Percentiles rank a stretch among this genome's conserved stretches.
These are phyloP conservation scores for Asobara japonica DNA, from an alignment of 1,140 invertebrate genomes.

Conservation along the genomic window DNA sequence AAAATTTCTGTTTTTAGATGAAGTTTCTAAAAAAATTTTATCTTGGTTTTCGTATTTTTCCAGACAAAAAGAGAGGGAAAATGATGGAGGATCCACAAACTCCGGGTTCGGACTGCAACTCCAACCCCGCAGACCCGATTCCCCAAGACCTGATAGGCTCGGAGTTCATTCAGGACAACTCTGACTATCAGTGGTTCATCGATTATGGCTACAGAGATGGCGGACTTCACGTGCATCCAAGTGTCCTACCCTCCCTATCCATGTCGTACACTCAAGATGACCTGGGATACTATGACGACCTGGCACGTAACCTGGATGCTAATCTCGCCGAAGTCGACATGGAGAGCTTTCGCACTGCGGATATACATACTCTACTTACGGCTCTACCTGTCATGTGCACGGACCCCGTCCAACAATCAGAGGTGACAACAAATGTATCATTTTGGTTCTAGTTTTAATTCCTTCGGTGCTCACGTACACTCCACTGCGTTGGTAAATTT, in stretches of 20 bases:
- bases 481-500: no score
- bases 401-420: constrained; percentile 66
- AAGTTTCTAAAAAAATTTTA: background rate
- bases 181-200: constrained; percentile 89
- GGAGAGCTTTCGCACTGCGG: constrained; percentile 91
- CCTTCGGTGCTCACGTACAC: no score
- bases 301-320: constrained; percentile 88
- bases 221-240: constrained; percentile 77
- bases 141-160: constrained; percentile 64
- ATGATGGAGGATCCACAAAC: constrained; percentile 67
- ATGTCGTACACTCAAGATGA: constrained; percentile 81
- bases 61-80: constrained; percentile 54
- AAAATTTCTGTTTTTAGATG: background rate
- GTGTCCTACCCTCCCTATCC: constrained; percentile 82
- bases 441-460: background rate
- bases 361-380: constrained; percentile 86
- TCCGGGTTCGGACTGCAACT: constrained; percentile 72
- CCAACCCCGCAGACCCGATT: constrained; percentile 65
- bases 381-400: constrained; percentile 78
- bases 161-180: constrained; percentile 88
- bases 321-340: constrained; percentile 94
- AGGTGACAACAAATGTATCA: constrained; percentile 47
- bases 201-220: constrained; percentile 87
- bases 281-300: constrained; percentile 83
- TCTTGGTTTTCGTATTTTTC: constrained; percentile 20